Evolutionary conservation across 2,888 invertebrate genomes (phyloP), one percentile per base, ranked within the genome.

Genomic region (Spodoptera picta): DNA sequence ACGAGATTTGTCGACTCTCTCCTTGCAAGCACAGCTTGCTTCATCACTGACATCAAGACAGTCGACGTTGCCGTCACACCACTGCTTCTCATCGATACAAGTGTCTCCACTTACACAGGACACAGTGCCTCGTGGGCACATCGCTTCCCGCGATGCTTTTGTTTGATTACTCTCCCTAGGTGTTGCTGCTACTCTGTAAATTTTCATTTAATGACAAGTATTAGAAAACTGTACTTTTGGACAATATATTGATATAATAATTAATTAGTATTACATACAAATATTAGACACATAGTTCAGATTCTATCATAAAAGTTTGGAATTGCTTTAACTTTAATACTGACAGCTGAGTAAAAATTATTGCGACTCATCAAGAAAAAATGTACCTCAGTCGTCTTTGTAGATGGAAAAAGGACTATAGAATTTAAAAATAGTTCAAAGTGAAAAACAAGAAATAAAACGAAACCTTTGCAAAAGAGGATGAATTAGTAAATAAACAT

Each of bases 31-130:
- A 80, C 98, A 98, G 11, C 92, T 91, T 0, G 92, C 90, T 87
- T 98, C 98, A 80, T 98, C 98, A 77, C 97, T 97, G 0, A 96
- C 96, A 83, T 98, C 98, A 1, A 90, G 81, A 83, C 98, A 98
- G 75, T 98, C 96, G 0, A 97, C 96, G 4, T 91, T 92, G 14
- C 96, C 96, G 83, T 98, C 96, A 80, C 98, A 98, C 95, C 97
- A 96, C 47, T 95, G 91, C 11, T 86, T 90, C 73, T 83, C 90
- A 53, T 88, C 91, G 61, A 97, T 95, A 84, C 96, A 97, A 9
- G 69, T 73, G 24, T 87, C 89, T n/a, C 88, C 90, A 57, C 80
- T 85, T 1, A 72, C 67, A 69, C 95, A 95, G 5, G 90, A 71
- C 23, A 88, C 47, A 14, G 84, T 83, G 1, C 87, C 91, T 42